Conservation (phyloP, 2,113 vertebrate species). For the Neomonachus schauinslandi region DNA sequence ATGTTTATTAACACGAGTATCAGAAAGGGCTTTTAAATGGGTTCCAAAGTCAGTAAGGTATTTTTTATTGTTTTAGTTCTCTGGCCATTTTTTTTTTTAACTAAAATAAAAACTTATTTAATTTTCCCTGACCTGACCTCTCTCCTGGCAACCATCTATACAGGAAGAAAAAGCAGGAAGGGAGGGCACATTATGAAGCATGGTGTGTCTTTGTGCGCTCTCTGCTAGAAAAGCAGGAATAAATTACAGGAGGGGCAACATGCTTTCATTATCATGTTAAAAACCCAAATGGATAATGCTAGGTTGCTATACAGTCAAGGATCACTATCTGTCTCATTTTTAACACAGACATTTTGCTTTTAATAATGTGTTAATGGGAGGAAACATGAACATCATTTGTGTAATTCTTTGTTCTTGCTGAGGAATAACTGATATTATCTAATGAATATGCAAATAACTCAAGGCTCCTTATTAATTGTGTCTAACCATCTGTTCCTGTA, state of each 20-base stretch:
- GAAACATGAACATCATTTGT: slow-evolving; percentile 61
- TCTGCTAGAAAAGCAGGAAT: not conserved
- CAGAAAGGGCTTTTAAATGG: not conserved
- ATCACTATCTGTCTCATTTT: slow-evolving; percentile 59
- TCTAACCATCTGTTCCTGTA: slow-evolving; percentile 75
- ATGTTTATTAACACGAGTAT: not conserved
- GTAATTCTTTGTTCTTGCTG: slow-evolving; percentile 77
- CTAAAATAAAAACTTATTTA: not conserved
- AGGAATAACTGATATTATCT: slow-evolving; percentile 79
- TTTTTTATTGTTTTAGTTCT: not conserved
- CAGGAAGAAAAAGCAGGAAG: not conserved
- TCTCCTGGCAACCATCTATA: not conserved
- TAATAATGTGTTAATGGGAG: slow-evolving; percentile 70
- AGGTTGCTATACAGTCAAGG: slow-evolving; percentile 41
- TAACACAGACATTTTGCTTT: slow-evolving; percentile 70
- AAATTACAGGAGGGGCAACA: not conserved
- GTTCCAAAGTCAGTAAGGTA: not conserved
- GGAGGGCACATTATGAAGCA: not conserved
- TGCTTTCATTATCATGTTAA: slow-evolving; percentile 41
- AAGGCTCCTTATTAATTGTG: slow-evolving; percentile 76
- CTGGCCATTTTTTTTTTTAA: not conserved
- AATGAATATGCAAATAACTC: slow-evolving; percentile 82
- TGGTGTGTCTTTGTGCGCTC: not conserved
- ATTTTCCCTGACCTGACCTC: not conserved
- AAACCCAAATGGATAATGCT: slow-evolving; percentile 58